phyloP scores from a whole-genome alignment of 2,888 invertebrate genomes.

The Cerastoderma edule region DNA sequence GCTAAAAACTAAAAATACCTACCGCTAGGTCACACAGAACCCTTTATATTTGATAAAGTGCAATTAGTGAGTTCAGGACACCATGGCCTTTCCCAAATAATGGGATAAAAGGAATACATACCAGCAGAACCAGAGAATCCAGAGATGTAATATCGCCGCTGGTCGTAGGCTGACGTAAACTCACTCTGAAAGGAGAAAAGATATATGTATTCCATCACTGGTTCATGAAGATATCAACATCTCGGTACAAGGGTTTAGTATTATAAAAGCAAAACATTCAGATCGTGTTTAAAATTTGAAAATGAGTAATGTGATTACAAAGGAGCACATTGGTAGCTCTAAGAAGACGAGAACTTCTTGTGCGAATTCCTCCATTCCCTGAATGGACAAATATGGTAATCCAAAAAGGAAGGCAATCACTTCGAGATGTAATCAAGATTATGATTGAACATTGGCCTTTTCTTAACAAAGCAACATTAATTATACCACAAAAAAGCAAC shows the following conservation, averaged over 20 bases:
- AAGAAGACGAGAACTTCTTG: no score
- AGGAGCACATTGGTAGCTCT: no score
- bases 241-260: neutral
- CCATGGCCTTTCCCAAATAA: neutral
- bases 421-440: no score
- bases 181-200: constrained; percentile 87
- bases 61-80: neutral
- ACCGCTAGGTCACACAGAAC: neutral
- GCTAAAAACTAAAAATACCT: neutral
- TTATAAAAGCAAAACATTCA: neutral
- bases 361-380: no score
- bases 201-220: no score
- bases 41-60: neutral
- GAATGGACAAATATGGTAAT: no score
- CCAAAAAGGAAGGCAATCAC: no score
- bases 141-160: constrained; percentile 91
- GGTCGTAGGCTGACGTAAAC: constrained; percentile 90
- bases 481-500: no score
- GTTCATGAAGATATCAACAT: neutral
- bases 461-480: no score
- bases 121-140: constrained; percentile 92
- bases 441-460: no score
- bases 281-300: neutral
- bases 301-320: no score
- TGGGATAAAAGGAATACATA: constrained; percentile 33